These are phyloP conservation scores for Acanthopleura granulata DNA, from an alignment of 2,888 invertebrate species.

Conservation along the genomic window DNA sequence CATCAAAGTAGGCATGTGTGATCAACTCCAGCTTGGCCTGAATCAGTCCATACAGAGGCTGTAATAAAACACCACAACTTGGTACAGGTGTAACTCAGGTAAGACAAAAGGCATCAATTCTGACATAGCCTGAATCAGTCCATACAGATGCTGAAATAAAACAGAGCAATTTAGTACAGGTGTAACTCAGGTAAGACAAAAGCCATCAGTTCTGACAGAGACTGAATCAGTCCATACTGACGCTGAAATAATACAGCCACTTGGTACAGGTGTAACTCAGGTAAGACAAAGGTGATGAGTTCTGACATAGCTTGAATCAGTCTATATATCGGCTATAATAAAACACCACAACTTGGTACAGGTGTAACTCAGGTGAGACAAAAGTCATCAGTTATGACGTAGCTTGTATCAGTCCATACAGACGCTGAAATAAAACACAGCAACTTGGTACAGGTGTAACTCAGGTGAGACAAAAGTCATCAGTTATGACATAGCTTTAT, in stretches of 20 bases:
- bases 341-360: background rate
- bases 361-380: background rate
- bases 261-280: no score
- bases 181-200: no score
- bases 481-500: no score
- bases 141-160: constrained; percentile 65
- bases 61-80: constrained; percentile 23
- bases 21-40: constrained; percentile 95
- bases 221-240: no score
- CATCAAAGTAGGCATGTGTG: constrained; percentile 96
- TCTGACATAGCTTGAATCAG: constrained; percentile 87
- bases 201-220: no score
- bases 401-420: background rate
- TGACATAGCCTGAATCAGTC: background rate
- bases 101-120: background rate
- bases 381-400: background rate
- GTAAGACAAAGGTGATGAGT: constrained; percentile 72
- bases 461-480: constrained; percentile 23
- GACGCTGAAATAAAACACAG: constrained; percentile 82
- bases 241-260: no score
- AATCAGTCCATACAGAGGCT: constrained; percentile 85
- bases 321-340: constrained; percentile 85
- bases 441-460: constrained; percentile 80
- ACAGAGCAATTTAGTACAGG: no score
- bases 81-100: no score